These are phyloP conservation scores for Brachionus asplanchnoidis DNA, from an alignment of 1,140 invertebrate genomes.

Conservation along the genomic window DNA sequence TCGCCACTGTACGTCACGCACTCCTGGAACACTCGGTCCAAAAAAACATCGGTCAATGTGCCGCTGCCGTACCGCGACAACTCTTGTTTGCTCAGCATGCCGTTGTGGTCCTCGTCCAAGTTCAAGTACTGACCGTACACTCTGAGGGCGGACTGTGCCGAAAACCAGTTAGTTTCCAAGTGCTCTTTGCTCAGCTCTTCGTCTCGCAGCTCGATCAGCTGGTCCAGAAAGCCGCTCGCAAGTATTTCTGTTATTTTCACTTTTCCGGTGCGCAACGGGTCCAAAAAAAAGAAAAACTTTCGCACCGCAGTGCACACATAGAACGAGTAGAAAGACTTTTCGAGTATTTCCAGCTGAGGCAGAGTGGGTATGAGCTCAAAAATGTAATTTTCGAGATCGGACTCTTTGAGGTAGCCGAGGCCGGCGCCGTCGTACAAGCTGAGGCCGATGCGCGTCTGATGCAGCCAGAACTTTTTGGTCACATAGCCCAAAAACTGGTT, in stretches of 20 bases:
- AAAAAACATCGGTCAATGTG: slow-evolving; percentile 81
- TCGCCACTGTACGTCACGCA: slow-evolving; percentile 89
- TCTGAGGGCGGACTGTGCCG: slow-evolving; percentile 75
- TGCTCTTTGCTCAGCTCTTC: slow-evolving; percentile 69
- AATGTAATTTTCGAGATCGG: slow-evolving; percentile 88
- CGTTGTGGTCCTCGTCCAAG: slow-evolving; percentile 87
- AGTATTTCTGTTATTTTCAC: slow-evolving; percentile 85
- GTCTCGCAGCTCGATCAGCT: slow-evolving; percentile 70
- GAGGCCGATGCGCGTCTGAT: slow-evolving; percentile 83
- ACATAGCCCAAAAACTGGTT: slow-evolving; percentile 84
- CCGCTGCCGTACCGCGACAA: slow-evolving; percentile 81
- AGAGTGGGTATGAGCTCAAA: slow-evolving; percentile 61
- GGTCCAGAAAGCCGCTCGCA: slow-evolving; percentile 82
- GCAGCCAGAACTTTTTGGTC: slow-evolving; percentile 87
- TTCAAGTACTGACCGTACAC: slow-evolving; percentile 90
- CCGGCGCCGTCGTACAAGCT: slow-evolving; percentile 87
- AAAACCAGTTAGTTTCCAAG: slow-evolving; percentile 89
- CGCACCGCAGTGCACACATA: slow-evolving; percentile 90
- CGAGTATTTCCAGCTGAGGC: slow-evolving; percentile 70
- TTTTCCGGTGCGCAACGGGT: slow-evolving; percentile 76
- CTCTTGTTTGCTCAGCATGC: slow-evolving; percentile 79
- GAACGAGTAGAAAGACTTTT: slow-evolving; percentile 88
- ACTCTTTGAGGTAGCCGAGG: slow-evolving; percentile 80
- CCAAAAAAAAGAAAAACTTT: slow-evolving; percentile 91
- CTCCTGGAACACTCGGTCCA: slow-evolving; percentile 88